These are phyloP conservation scores for Ophion obscuratus DNA, from an alignment of 2,888 invertebrate genomes.

Conservation along the genomic window DNA sequence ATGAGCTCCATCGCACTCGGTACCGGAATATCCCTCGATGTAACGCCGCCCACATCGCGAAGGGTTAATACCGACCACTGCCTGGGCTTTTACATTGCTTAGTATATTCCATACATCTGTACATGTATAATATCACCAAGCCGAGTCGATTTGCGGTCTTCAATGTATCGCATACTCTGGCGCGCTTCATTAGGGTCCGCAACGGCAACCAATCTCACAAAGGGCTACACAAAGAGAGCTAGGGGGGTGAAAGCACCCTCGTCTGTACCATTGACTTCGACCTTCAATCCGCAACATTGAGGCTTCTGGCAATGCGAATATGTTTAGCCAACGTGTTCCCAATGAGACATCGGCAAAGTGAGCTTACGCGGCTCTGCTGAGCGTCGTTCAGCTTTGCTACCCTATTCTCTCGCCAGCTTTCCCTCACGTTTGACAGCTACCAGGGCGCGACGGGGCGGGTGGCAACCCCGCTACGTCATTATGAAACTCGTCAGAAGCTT, in stretches of 20 bases:
- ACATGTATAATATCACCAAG: slow-evolving; percentile 43
- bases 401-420: slow-evolving; percentile 7
- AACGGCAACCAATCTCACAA: slow-evolving; percentile 76
- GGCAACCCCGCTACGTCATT: slow-evolving; percentile 75
- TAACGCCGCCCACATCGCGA: slow-evolving; percentile 13
- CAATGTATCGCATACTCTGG: slow-evolving; percentile 68
- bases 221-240: slow-evolving; percentile 62
- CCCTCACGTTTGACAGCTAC: slow-evolving; percentile 39
- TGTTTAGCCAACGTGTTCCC: slow-evolving; percentile 21
- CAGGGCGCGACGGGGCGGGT: not conserved
- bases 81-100: slow-evolving; percentile 34
- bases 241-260: slow-evolving; percentile 5
- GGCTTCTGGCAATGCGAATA: slow-evolving; percentile 53
- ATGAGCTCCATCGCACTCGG: slow-evolving; percentile 45
- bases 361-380: slow-evolving; percentile 39
- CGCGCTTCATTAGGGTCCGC: slow-evolving; percentile 77
- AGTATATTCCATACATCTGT: slow-evolving; percentile 3
- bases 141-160: slow-evolving; percentile 68
- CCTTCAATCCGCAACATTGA: slow-evolving; percentile 48
- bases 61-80: slow-evolving; percentile 40
- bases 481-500: slow-evolving; percentile 77
- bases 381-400: slow-evolving; percentile 38
- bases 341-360: slow-evolving; percentile 34
- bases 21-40: slow-evolving; percentile 57
- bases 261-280: slow-evolving; percentile 45